phyloP scores from a whole-genome alignment of 2,888 invertebrate species.

The Ectemnius lituratus region DNA sequence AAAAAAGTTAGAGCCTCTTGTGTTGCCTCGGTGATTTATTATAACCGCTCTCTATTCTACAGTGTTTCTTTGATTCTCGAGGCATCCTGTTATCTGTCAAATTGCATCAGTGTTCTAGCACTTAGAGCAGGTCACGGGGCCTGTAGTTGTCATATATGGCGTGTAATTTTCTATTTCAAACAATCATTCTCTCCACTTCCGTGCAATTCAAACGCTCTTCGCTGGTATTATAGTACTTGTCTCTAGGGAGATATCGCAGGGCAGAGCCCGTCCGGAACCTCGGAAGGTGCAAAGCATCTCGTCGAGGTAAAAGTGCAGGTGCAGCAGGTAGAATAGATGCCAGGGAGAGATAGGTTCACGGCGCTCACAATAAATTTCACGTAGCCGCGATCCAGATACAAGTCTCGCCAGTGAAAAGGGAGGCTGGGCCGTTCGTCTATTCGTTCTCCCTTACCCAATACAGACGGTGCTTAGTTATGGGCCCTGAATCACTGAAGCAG shows the following conservation, averaged over 20 bases:
- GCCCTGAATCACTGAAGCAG: slow-evolving; percentile 34
- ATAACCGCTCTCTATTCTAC: too few relatives aligned
- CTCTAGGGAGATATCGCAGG: slow-evolving; percentile 24
- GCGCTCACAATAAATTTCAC: slow-evolving; percentile 53
- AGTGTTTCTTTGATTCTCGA: too few relatives aligned
- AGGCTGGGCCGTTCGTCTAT: slow-evolving; percentile 1
- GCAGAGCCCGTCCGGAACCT: slow-evolving; percentile 34
- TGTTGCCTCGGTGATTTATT: too few relatives aligned
- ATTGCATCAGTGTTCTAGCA: too few relatives aligned
- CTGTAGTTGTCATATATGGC: too few relatives aligned
- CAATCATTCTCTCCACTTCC: slow-evolving; percentile 5
- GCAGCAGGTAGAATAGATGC: slow-evolving; percentile 53
- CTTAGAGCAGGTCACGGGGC: too few relatives aligned
- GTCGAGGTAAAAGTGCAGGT: slow-evolving; percentile 50
- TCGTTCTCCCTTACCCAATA: slow-evolving; percentile 25
- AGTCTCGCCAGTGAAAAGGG: slow-evolving; percentile 3
- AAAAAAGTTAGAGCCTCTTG: slow-evolving; percentile 13
- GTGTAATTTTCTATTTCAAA: too few relatives aligned
- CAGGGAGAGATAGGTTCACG: slow-evolving; percentile 42
- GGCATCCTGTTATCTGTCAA: too few relatives aligned
- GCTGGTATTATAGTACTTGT: slow-evolving; percentile 37
- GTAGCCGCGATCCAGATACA: slow-evolving; percentile 48
- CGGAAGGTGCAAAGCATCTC: slow-evolving; percentile 42
- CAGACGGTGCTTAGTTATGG: slow-evolving; percentile 48
- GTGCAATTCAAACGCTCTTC: slow-evolving; percentile 24